Evolutionary conservation across 2,888 invertebrate species (phyloP).

Genomic region (Drosophila ochracea): DNA sequence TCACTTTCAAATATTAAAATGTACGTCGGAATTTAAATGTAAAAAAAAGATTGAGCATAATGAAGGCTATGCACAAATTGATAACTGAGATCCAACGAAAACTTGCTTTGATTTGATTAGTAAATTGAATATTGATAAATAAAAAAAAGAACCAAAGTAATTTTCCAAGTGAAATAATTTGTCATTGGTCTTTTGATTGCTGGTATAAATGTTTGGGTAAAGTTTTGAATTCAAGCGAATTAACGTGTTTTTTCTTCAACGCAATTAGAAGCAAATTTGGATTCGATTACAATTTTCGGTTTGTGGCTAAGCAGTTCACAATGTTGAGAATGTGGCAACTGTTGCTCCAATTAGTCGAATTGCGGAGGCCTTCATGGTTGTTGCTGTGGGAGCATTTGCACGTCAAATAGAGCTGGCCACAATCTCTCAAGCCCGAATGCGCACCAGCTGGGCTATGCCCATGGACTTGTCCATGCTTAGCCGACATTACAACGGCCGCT

Average conservation of each 20-base stretch:
- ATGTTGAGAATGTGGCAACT: conserved; percentile 8
- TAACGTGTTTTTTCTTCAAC: neutral
- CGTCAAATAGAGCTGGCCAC: conserved; percentile 35
- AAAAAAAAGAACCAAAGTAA: neutral
- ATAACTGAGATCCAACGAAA: neutral
- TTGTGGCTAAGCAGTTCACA: neutral
- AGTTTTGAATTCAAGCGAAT: neutral
- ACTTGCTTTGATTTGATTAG: neutral
- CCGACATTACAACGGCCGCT: conserved; percentile 61
- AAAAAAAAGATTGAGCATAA: conserved; percentile 1
- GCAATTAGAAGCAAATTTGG: neutral
- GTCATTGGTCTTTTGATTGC: neutral
- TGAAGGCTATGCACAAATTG: conserved; percentile 6
- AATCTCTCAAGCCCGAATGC: conserved; percentile 61
- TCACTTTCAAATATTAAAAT: conserved; percentile 62
- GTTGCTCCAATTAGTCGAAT: conserved; percentile 49
- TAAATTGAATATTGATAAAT: neutral
- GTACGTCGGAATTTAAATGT: conserved; percentile 37
- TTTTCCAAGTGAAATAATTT: neutral
- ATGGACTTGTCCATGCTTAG: conserved; percentile 22
- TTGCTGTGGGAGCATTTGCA: conserved; percentile 16
- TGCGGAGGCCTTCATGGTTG: conserved; percentile 14
- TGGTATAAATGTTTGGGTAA: neutral
- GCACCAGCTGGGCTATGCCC: conserved; percentile 51
- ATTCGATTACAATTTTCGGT: neutral